Evolutionary conservation across 2,888 invertebrate genomes (phyloP).

Genomic region (Iphiclides podalirius): DNA sequence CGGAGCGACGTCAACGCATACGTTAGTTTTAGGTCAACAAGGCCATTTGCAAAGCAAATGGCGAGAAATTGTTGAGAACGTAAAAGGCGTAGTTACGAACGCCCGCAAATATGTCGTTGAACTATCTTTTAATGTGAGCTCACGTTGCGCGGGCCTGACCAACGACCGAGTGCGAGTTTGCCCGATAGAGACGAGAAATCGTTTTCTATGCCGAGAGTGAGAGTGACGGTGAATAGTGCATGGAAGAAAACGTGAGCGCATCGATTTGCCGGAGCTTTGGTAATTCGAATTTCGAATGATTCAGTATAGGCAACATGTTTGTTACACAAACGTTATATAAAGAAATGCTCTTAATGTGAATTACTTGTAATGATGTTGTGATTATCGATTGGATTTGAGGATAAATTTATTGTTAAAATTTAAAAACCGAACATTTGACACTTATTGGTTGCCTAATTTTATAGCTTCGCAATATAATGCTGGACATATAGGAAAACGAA

Average conservation of each 20-base stretch:
- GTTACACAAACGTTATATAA: too few species aligned
- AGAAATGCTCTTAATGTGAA: too few species aligned
- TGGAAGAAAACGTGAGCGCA: constrained; percentile 2
- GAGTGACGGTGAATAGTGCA: neutral
- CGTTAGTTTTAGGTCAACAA: neutral
- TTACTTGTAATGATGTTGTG: neutral
- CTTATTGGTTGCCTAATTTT: too few species aligned
- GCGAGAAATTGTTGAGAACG: neutral
- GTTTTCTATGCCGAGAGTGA: neutral
- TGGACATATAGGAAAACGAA: too few species aligned
- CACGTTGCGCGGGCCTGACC: neutral
- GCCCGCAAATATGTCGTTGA: constrained; percentile 1
- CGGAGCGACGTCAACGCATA: too few species aligned
- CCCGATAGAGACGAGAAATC: constrained; percentile 1
- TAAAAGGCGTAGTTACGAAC: neutral
- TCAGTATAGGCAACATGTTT: too few species aligned
- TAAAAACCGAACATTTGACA: too few species aligned
- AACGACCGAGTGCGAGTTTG: constrained; percentile 1
- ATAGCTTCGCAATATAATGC: too few species aligned
- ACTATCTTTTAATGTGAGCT: constrained; percentile 1
- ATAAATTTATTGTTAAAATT: neutral
- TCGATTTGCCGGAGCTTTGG: neutral
- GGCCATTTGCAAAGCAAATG: neutral
- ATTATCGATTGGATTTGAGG: neutral
- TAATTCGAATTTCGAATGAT: neutral